Conservation (phyloP, 2,888 invertebrate genomes). For the Lepidochitona cinerea region DNA sequence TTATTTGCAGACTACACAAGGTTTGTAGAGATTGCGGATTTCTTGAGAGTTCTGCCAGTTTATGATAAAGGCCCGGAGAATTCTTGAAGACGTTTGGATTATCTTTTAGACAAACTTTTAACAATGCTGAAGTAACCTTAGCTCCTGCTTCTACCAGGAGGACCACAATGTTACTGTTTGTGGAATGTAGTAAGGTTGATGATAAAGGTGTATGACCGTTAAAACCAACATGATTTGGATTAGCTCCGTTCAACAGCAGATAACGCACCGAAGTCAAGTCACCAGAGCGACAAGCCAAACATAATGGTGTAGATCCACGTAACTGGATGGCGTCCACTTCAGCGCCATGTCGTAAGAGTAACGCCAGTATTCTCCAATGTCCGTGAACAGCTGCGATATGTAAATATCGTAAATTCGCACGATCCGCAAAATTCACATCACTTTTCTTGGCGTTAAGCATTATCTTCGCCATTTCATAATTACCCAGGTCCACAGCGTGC, state of each 20-base stretch:
- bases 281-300: conserved; percentile 48
- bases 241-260: conserved; percentile 52
- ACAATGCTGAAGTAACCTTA: conserved; percentile 37
- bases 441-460: conserved; percentile 37
- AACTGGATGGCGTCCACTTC: conserved; percentile 49
- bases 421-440: conserved; percentile 51
- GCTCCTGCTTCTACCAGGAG: conserved; percentile 52
- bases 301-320: conserved; percentile 53
- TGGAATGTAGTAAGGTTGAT: conserved; percentile 41
- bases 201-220: conserved; percentile 56
- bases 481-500: conserved; percentile 55
- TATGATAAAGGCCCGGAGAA: conserved; percentile 39
- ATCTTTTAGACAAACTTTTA: conserved; percentile 44
- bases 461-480: conserved; percentile 52
- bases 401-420: conserved; percentile 48
- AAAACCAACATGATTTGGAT: conserved; percentile 53
- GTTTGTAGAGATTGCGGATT: conserved; percentile 42
- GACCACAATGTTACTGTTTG: conserved; percentile 39
- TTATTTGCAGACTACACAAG: conserved; percentile 42
- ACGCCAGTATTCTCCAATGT: conserved; percentile 45
- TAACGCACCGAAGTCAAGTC: conserved; percentile 44
- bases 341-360: conserved; percentile 48
- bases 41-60: conserved; percentile 36
- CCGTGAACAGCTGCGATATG: conserved; percentile 57
- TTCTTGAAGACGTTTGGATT: conserved; percentile 39